A percentile compares a stretch with the other conserved stretches of the same genome.
Evolutionary conservation across 2,888 invertebrate species (phyloP).

Genomic region (Choristoneura rosaceana): DNA sequence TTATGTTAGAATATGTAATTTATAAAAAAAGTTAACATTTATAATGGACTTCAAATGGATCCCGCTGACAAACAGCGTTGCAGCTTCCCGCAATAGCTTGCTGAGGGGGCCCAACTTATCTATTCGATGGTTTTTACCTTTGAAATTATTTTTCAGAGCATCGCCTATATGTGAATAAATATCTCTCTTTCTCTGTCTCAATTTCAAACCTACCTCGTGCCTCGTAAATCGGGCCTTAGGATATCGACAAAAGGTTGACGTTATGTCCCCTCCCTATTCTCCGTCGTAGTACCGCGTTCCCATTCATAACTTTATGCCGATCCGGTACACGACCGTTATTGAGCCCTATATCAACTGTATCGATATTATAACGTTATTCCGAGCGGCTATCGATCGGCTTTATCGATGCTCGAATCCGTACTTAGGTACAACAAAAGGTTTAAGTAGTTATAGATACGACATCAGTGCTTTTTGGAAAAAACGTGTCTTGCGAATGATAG

Average conservation of each 20-base stretch:
- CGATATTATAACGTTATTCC: constrained; percentile 52
- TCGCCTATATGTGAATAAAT: no score
- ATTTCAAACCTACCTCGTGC: no score
- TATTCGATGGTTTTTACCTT: no score
- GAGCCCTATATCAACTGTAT: constrained; percentile 64
- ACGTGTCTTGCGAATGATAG: neutral
- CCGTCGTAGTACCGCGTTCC: constrained; percentile 59
- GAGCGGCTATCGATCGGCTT: constrained; percentile 33
- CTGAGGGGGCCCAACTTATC: no score
- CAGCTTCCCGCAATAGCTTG: no score
- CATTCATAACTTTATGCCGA: constrained; percentile 73
- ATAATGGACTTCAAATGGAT: no score
- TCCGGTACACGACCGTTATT: constrained; percentile 69
- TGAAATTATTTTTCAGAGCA: no score
- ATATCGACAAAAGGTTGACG: constrained; percentile 42
- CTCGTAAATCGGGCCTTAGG: neutral
- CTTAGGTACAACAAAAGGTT: neutral
- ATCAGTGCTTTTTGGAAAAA: neutral
- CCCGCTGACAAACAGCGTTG: no score
- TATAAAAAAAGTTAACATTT: no score
- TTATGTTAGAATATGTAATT: no score
- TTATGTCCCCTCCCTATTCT: constrained; percentile 56
- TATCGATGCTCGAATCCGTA: neutral
- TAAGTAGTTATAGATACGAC: neutral
- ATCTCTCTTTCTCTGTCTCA: no score